Percentiles rank a stretch among this genome's conserved stretches.
Evolutionary conservation across 2,113 vertebrate species (phyloP).

Genomic region (Myocastor coypus): DNA sequence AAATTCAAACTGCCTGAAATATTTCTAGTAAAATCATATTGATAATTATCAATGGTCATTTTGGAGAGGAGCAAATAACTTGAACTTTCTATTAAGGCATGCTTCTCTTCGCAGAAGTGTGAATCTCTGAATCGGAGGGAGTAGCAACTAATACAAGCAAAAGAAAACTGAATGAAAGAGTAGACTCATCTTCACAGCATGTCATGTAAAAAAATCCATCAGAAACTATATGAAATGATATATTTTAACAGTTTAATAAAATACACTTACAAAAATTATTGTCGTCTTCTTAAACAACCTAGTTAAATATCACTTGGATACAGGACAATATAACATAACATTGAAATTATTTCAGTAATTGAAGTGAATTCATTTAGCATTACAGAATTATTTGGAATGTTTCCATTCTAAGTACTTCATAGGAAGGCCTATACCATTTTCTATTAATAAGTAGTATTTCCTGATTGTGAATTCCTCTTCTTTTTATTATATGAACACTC

Average conservation of each 20-base stretch:
- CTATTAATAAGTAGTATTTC: background rate
- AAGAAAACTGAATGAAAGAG: constrained; percentile 54
- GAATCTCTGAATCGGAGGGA: constrained; percentile 39
- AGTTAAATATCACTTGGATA: background rate
- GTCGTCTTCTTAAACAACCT: background rate
- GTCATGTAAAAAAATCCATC: constrained; percentile 42
- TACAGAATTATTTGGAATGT: background rate
- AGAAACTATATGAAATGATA: background rate
- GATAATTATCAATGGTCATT: constrained; percentile 33
- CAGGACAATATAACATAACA: background rate
- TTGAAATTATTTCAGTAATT: constrained; percentile 5
- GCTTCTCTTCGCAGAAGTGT: constrained; percentile 51
- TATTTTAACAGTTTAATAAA: constrained; percentile 47
- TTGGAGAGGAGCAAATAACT: background rate
- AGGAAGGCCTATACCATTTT: background rate
- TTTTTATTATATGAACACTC: background rate
- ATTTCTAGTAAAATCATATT: constrained; percentile 73
- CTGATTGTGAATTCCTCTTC: background rate
- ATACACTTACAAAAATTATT: background rate
- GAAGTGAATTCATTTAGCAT: background rate
- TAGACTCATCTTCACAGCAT: constrained; percentile 60
- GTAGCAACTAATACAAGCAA: constrained; percentile 52
- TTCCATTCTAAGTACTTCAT: background rate
- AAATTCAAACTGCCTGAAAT: constrained; percentile 80
- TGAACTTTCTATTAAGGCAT: constrained; percentile 36